phyloP scores from a whole-genome alignment of 2,797 vertebrate genomes.

The Esox lucius region DNA sequence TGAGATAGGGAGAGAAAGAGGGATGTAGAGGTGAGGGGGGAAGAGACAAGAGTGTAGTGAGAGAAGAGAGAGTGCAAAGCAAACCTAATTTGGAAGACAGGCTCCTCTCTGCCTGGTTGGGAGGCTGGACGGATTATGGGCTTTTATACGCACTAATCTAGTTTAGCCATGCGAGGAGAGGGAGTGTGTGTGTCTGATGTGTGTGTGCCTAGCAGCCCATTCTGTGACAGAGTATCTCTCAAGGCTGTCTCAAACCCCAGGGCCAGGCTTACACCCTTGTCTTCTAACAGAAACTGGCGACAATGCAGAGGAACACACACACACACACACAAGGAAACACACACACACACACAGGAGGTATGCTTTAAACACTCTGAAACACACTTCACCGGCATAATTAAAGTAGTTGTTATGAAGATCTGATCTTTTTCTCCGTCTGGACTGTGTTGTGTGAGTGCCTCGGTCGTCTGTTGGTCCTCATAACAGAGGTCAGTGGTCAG shows the following conservation, averaged over 20 bases:
- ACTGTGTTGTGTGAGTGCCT: background rate
- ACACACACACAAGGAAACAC: conserved; percentile 4
- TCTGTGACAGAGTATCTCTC: conserved; percentile 60
- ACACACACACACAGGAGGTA: conserved; percentile 16
- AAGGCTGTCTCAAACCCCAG: conserved; percentile 42
- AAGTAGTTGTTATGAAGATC: conserved; percentile 1
- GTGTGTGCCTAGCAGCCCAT: conserved; percentile 20
- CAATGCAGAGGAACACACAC: conserved; percentile 8
- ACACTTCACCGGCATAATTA: conserved; percentile 19
- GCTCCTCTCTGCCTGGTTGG: conserved; percentile 70
- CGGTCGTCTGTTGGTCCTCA: conserved; percentile 7
- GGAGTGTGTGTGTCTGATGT: conserved; percentile 11
- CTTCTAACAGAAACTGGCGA: conserved; percentile 50
- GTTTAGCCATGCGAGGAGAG: conserved; percentile 68
- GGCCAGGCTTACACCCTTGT: conserved; percentile 59
- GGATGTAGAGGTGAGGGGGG: too few species aligned
- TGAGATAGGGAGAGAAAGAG: too few species aligned
- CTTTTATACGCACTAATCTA: conserved; percentile 79
- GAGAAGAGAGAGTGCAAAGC: conserved; percentile 43
- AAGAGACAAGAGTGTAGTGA: too few species aligned
- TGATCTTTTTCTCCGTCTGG: background rate
- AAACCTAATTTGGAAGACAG: conserved; percentile 75
- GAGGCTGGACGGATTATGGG: conserved; percentile 76
- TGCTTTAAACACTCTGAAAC: background rate
- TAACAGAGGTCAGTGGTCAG: conserved; percentile 27